These are phyloP conservation scores for Meganola albula DNA, from an alignment of 2,888 invertebrate genomes.

Conservation along the genomic window DNA sequence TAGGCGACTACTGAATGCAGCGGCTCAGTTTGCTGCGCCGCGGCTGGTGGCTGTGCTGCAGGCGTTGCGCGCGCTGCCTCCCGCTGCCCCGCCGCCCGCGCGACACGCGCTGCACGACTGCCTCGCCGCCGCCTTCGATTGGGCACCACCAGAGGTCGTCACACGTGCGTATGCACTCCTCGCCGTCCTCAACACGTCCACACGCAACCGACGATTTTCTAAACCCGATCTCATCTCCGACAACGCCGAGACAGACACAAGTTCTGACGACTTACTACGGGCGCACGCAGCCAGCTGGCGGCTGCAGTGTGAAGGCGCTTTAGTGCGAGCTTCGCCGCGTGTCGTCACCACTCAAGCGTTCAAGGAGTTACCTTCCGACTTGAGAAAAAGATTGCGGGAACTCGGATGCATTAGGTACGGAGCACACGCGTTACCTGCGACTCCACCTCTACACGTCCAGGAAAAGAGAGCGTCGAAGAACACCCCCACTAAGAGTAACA, in stretches of 20 bases:
- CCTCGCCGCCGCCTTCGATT: slow-evolving; percentile 86
- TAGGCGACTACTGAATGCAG: slow-evolving; percentile 87
- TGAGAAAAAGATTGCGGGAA: slow-evolving; percentile 52
- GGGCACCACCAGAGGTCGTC: slow-evolving; percentile 88
- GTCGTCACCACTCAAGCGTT: slow-evolving; percentile 52
- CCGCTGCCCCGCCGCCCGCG: slow-evolving; percentile 37
- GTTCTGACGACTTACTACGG: slow-evolving; percentile 31
- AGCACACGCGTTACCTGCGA: slow-evolving; percentile 29
- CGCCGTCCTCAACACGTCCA: slow-evolving; percentile 35
- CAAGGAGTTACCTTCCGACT: slow-evolving; percentile 48
- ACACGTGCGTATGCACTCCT: slow-evolving; percentile 85
- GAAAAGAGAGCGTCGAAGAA: slow-evolving; percentile 34
- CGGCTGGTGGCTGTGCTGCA: slow-evolving; percentile 87
- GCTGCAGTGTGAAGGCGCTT: slow-evolving; percentile 48
- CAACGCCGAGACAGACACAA: slow-evolving; percentile 25
- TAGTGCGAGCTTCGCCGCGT: slow-evolving; percentile 50
- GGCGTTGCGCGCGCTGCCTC: slow-evolving; percentile 70
- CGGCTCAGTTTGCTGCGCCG: slow-evolving; percentile 87
- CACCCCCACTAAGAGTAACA: slow-evolving; percentile 21
- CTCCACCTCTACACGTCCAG: slow-evolving; percentile 18
- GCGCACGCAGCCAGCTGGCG: slow-evolving; percentile 45
- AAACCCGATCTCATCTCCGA: slow-evolving; percentile 43
- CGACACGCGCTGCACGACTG: slow-evolving; percentile 82
- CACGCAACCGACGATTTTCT: slow-evolving; percentile 30
- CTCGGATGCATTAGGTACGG: slow-evolving; percentile 55